Base-by-base conservation (phyloP, 92 coral and sea anemone species). In the Pocillopora grandis region DNA sequence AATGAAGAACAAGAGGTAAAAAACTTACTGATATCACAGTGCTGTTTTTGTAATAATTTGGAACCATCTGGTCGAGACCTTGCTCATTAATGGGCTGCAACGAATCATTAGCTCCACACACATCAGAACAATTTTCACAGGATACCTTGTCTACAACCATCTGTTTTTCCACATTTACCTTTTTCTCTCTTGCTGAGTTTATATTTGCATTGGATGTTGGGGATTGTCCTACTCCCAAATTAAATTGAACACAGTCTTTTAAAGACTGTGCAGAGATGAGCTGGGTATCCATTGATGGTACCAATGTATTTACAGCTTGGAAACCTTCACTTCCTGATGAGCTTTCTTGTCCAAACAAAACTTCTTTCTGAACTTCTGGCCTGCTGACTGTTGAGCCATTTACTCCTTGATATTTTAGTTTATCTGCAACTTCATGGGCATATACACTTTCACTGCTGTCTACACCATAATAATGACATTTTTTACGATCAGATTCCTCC, bases 1-100 rank as follows among this genome's bases (percentile, higher is more conserved):
- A 21, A 16, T 19, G 23, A 0, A 64, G 23, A 64, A 19, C 8
- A 64, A 19, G 35, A 36, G 12, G 10, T 61, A 77, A 2, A n/a
- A 1, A 18, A 81, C 85, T 81, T 71, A 81, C 85, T 37, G 66
- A n/a, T 17, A 58, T 27, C 21, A 60, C 70, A 81, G 77, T 37
- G 27, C 12, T 71, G 77, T 35, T 33, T 56, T 80, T 36, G 27
- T n/a, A 72, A 70, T 58, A 20, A 81, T 27, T 14, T 12, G 85
- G 85, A 10, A 81, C 85, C 85, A 81, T 81, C 37, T 81, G 85
- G 85, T 81, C 85, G 58, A 71, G 60, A 57, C 56, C 76, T 71
- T 81, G 76, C 12, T 58, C 67, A 56, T 2, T 69, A 27, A 55
- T 17, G 18, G 27, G 31, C 18, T 57, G 35, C 58, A 57, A 1